Evolutionary conservation across 2,113 vertebrate genomes (phyloP).

Genomic region (Hippocampus comes): DNA sequence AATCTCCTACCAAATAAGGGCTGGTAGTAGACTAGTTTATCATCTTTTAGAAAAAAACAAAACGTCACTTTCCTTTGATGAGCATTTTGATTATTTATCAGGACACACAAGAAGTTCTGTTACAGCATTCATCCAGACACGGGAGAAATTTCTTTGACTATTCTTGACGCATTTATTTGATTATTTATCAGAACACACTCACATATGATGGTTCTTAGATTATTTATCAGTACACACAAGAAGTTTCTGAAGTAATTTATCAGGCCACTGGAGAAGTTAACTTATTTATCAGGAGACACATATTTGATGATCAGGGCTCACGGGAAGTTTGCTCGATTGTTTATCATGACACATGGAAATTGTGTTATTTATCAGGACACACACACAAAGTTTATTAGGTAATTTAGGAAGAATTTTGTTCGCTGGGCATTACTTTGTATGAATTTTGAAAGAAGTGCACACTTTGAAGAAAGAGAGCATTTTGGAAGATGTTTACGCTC

Average conservation of each 20-base stretch:
- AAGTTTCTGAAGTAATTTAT: neutral
- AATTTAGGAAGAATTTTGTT: neutral
- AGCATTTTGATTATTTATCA: neutral
- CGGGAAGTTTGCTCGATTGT: neutral
- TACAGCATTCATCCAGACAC: slow-evolving; percentile 29
- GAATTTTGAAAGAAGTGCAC: neutral
- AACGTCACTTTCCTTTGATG: slow-evolving; percentile 33
- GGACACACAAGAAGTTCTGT: slow-evolving; percentile 11
- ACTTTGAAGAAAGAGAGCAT: neutral
- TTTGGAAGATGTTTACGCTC: neutral
- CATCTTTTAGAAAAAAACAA: slow-evolving; percentile 2
- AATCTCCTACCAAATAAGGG: slow-evolving; percentile 62
- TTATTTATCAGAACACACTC: too few relatives aligned
- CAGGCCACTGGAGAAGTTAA: slow-evolving; percentile 6
- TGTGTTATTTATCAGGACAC: neutral
- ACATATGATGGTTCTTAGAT: neutral
- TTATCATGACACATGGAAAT: neutral
- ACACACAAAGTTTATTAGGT: neutral
- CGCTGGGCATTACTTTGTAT: neutral
- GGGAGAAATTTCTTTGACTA: neutral
- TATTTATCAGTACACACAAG: slow-evolving; percentile 12
- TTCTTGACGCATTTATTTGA: too few relatives aligned
- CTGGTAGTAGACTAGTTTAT: slow-evolving; percentile 65
- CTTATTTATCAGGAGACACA: too few relatives aligned
- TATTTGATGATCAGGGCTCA: neutral